Conservation (phyloP, 2,888 invertebrate species). For the Brassicogethes aeneus region DNA sequence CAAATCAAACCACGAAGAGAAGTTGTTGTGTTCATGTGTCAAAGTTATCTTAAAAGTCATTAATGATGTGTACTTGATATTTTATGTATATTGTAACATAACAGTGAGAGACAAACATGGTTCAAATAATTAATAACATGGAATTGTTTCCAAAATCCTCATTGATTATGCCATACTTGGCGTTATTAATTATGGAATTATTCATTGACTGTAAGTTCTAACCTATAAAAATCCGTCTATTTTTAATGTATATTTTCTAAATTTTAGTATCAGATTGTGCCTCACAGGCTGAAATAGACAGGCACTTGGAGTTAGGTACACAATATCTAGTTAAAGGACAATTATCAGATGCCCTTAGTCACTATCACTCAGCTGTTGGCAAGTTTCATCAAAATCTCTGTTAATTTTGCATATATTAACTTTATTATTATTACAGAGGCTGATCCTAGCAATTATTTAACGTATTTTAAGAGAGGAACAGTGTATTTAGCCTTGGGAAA, state of each 20-base stretch:
- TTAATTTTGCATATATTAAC: slow-evolving; percentile 1
- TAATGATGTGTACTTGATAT: slow-evolving; percentile 9
- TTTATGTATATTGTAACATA: slow-evolving; percentile 5
- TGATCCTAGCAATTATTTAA: slow-evolving; percentile 91
- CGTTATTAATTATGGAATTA: slow-evolving; percentile 58
- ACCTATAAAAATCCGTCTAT: slow-evolving; percentile 13
- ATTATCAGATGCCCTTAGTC: slow-evolving; percentile 89
- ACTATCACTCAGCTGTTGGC: slow-evolving; percentile 98
- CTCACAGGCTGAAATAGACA: slow-evolving; percentile 72
- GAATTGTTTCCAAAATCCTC: slow-evolving; percentile 41
- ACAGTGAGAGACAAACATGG: slow-evolving; percentile 14
- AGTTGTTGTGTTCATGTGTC: slow-evolving; percentile 17
- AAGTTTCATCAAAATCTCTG: slow-evolving; percentile 35
- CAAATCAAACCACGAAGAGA: slow-evolving; percentile 41
- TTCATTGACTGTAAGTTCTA: slow-evolving; percentile 55
- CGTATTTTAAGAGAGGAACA: slow-evolving; percentile 91
- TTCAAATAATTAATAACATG: slow-evolving; percentile 46
- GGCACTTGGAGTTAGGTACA: slow-evolving; percentile 89
- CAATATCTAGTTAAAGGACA: slow-evolving; percentile 88
- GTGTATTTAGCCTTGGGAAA: slow-evolving; percentile 94
- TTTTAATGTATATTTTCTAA: slow-evolving; percentile 18
- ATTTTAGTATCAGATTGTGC: slow-evolving; percentile 60
- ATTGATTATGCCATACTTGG: slow-evolving; percentile 56
- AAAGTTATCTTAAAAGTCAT: slow-evolving; percentile 9
- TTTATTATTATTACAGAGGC: slow-evolving; percentile 57